phyloP scores from a whole-genome alignment of 2,113 vertebrate genomes.

The Oreotrochilus melanogaster region DNA sequence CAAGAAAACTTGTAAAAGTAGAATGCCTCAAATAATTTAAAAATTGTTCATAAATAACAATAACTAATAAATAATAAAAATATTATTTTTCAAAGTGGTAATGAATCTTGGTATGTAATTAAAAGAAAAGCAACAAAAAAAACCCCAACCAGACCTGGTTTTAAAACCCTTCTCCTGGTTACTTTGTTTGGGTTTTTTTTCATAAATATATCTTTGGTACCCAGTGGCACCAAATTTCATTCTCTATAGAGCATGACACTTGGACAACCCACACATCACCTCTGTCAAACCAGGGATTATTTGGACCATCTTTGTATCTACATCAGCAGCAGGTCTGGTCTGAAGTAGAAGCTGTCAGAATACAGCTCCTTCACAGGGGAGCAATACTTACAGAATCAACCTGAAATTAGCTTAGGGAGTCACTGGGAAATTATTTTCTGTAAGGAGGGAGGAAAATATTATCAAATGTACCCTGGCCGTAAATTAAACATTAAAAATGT shows the following conservation, averaged over 20 bases:
- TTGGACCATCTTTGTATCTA: background rate
- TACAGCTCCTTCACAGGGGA: background rate
- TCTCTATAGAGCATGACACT: background rate
- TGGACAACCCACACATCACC: background rate
- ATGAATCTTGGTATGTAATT: background rate
- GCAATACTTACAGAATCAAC: background rate
- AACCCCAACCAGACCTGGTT: background rate
- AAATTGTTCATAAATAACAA: background rate
- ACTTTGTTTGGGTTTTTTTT: background rate
- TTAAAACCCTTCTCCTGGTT: background rate
- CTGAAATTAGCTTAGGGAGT: background rate
- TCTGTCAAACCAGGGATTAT: background rate
- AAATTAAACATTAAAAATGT: background rate
- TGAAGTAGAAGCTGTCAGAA: background rate
- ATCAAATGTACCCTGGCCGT: background rate
- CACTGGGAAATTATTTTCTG: background rate
- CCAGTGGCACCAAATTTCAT: background rate
- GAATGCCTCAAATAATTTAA: background rate
- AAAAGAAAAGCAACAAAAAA: background rate
- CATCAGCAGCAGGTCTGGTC: background rate
- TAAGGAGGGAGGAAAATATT: accelerated
- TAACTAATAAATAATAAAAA: too few relatives aligned
- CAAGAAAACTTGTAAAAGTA: background rate
- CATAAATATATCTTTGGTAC: background rate
- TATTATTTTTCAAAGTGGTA: background rate